Evolutionary conservation across 2,113 vertebrate species (phyloP), one percentile per base, ranked within the genome.

Genomic region (Apeltes quadracus): DNA sequence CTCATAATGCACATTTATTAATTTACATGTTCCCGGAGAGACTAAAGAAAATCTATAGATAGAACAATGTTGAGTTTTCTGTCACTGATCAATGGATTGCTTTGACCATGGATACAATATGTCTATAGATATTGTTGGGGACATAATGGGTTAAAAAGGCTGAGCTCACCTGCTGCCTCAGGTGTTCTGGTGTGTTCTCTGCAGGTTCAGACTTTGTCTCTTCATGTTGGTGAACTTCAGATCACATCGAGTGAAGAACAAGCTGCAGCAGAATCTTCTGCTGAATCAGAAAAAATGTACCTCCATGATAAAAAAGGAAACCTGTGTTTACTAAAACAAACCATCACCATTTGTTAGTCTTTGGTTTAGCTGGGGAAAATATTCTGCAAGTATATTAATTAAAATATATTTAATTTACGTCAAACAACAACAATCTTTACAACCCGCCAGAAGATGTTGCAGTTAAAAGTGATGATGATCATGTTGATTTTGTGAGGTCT

Each of bases 151-250:
- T 27, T 39, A 20, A 25, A 29, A 23, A 18, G 46, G n/a, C 3
- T 36, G 67, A 69, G 55, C 43, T 59, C 68, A 59, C 36, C 14
- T 61, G 11, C n/a, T 54, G 56, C 73, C 57, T 69, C 59, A 64
- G 66, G 66, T 54, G 23, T 29, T 23, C 57, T 29, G 29, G 18
- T 23, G 25, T 51, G 10, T 25, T 14, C 36, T 57, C 39, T 18
- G 66, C 64, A 69, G 56, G 39, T 62, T 55, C 57, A 57, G 41
- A 50, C 67, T 57, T n/a, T 16, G 22, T 41, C 50, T 25, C 22
- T 14, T 53, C 15, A 38, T 5, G 15, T 63, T 50, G 46, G 18
- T 23, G n/a, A 2, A 51, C 63, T 51, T 38, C 3, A 25, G 5
- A 51, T 65, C 32, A 23, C 46, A 65, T 65, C 8, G 44, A 15